Evolutionary conservation across 1,140 invertebrate species (phyloP), one percentile per base, ranked within the genome.

Genomic region (Andrena cerasifolii): DNA sequence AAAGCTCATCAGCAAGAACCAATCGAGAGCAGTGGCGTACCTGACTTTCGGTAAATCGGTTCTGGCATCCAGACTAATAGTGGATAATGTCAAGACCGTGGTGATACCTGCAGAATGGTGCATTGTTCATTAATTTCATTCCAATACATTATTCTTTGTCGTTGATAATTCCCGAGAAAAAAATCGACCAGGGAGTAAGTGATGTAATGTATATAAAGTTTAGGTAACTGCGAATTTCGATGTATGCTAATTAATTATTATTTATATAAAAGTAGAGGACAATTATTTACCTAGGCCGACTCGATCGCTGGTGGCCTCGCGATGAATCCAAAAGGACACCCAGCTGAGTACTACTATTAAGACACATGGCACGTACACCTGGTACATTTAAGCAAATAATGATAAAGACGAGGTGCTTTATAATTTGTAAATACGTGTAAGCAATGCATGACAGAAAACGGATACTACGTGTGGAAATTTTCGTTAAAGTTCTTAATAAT

Each of bases 271-370:
- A 14, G 89, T 1, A 8, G 0, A 28, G 2, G 0, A 26, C 14
- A 31, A 5, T 1, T 8, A 87, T 90, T 92, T 93, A 96, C 95
- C 95, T 73, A 96, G 89, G 26, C 95, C 95, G 14, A 96, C 94
- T 70, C 96, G 91, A 90, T 96, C 96, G 26, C 95, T 95, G 0
- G 98, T 99, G 0, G 98, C 98, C 92, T 99, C 98, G 31, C 98
- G 94, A 93, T 99, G 98, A 84, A 99, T 98, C 97, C 98, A 99
- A 90, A 99, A 99, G 0, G 97, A 98, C 0, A 99, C 98, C 98
- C 98, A 99, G 0, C 97, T 99, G 0, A 99, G 93, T 1, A 98
- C 96, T 1, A 99, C 98, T 76, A 99, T 98, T 61, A 99, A 94
- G 62, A 98, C 97, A 88, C 98, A 99, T 0, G 98, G 98, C 31